Evolutionary conservation across 2,888 invertebrate genomes (phyloP).

Genomic region (Oligia fasciuncula): DNA sequence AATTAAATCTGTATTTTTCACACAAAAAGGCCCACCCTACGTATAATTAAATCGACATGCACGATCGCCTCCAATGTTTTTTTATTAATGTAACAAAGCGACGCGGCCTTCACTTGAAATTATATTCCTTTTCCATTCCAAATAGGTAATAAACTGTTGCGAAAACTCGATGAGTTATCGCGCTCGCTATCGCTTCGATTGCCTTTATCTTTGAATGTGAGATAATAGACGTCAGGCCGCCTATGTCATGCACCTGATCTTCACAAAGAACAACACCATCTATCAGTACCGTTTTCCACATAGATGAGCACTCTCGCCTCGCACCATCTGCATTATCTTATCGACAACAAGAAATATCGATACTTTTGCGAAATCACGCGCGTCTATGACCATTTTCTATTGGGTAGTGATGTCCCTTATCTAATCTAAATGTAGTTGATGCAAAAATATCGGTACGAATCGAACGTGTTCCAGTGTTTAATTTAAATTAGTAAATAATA

Average conservation of each 20-base stretch:
- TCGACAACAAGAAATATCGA: constrained; percentile 79
- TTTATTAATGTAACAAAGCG: constrained; percentile 50
- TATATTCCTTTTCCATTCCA: constrained; percentile 51
- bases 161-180: constrained; percentile 69
- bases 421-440: constrained; percentile 65
- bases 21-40: constrained; percentile 33
- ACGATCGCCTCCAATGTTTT: constrained; percentile 54
- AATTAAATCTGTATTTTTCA: constrained; percentile 58
- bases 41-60: constrained; percentile 56
- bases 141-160: constrained; percentile 61
- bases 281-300: constrained; percentile 71
- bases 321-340: constrained; percentile 77
- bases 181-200: constrained; percentile 73
- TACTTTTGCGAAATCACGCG: constrained; percentile 83
- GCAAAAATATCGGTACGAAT: constrained; percentile 54
- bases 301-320: constrained; percentile 77
- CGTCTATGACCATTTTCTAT: constrained; percentile 76
- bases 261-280: constrained; percentile 61
- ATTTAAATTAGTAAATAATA: constrained; percentile 63
- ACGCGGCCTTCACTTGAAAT: constrained; percentile 50
- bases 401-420: constrained; percentile 71
- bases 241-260: constrained; percentile 73
- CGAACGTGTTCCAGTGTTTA: constrained; percentile 64
- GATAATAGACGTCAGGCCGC: constrained; percentile 73
- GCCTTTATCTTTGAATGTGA: constrained; percentile 77